These are phyloP conservation scores for Elmis aenea DNA, from an alignment of 2,888 invertebrate genomes.

Conservation along the genomic window DNA sequence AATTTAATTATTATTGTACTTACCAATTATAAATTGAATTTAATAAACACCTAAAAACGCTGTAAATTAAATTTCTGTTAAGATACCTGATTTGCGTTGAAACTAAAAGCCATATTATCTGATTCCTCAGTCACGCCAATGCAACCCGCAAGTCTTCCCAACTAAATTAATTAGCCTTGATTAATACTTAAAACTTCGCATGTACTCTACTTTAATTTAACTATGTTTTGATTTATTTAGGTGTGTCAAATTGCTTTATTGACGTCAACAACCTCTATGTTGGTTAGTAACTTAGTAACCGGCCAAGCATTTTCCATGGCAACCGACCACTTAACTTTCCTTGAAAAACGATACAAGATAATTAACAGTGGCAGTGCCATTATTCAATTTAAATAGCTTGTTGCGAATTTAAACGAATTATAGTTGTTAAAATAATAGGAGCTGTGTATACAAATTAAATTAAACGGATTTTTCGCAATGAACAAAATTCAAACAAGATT, in stretches of 20 bases:
- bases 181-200: conserved; percentile 3
- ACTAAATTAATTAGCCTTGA: conserved; percentile 1
- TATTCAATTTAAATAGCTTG: too few relatives aligned
- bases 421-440: too few relatives aligned
- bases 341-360: too few relatives aligned
- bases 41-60: conserved; percentile 12
- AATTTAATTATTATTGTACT: too few relatives aligned
- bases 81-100: conserved; percentile 27
- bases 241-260: conserved; percentile 13
- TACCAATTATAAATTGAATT: too few relatives aligned
- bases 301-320: conserved; percentile 16
- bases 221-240: conserved; percentile 9
- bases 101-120: conserved; percentile 25
- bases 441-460: too few relatives aligned
- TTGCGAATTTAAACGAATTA: too few relatives aligned
- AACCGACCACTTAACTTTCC: too few relatives aligned
- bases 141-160: conserved; percentile 1
- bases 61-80: conserved; percentile 14
- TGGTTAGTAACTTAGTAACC: conserved; percentile 17
- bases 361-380: too few relatives aligned
- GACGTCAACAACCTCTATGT: conserved; percentile 12
- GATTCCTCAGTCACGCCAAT: conserved; percentile 7
- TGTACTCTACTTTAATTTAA: too few relatives aligned
- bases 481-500: too few relatives aligned
- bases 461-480: too few relatives aligned